Base-by-base conservation (phyloP, 2,113 vertebrate genomes). In the Fukomys damarensis region DNA sequence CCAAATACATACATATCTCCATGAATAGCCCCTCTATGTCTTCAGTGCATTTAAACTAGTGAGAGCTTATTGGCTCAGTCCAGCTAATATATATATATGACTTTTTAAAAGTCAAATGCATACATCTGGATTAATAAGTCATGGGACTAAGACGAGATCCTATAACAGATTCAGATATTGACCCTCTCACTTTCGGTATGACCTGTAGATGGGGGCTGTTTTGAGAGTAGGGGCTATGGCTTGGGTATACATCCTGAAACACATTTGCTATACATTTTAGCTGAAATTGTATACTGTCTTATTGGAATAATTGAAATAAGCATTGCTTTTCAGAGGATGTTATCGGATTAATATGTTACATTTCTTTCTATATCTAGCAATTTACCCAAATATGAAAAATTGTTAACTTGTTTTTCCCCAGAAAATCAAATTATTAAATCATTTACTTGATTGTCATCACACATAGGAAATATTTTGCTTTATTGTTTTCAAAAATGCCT, bases 401-500 rank as follows among this genome's bases (percentile, higher is more conserved):
- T 56, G 46, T 32, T 83, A 82, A 52, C 32, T 30, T 89, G 74
- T 49, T 65, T 94, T 79, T 89, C 65, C 94, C 74, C 86, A 95
- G 49, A 32, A 82, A 54, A 93, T 83, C 88, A 97, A 90, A 89
- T 92, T 86, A 94, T 79, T 93, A 74, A 90, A 94, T 95, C 72
- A 95, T 85, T 94, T 94, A 92, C 72, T 91, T 79, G 65, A 89
- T 54, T 70, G 86, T 86, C n/a, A 59, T 54, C 22, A 46, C 63
- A 93, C 68, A 59, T 74, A 68, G 63, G n/a, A 83, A 92, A 86
- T 94, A 49, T 91, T 96, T 96, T 88, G 46, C 70, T 93, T 96
- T 96, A 93, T 89, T 95, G 86, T 91, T 95, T 97, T 81, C 8
- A 80, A 96, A 89, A 96, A 88, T 92, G 49, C 30, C 43, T 87